Conservation (phyloP, 2,113 vertebrate genomes). For the Nycticryphes semicollaris region DNA sequence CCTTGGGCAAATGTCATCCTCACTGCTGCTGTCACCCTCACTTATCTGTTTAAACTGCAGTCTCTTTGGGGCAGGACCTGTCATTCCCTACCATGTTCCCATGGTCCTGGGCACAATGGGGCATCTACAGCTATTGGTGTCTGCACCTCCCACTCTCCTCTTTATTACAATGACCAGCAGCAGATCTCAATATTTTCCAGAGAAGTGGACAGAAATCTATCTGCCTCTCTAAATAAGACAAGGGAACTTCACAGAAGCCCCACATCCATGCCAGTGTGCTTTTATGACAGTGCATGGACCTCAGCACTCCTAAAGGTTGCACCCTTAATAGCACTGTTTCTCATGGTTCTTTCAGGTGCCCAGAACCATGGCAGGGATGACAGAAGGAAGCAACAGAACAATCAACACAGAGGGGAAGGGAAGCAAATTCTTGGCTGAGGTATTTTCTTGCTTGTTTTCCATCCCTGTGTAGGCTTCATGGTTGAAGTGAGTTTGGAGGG, state of each 20-base stretch:
- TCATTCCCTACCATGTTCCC: accelerated
- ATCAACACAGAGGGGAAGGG: not conserved
- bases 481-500: not conserved
- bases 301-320: not conserved
- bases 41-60: not conserved
- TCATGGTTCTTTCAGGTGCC: not conserved
- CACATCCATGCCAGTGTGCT: accelerated
- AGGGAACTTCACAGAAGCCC: not conserved
- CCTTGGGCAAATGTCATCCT: slow-evolving; percentile 11
- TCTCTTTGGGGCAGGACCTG: not conserved
- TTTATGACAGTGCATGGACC: not conserved
- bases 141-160: not conserved
- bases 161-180: not conserved
- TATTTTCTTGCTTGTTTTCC: not conserved
- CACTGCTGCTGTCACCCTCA: not conserved
- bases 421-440: not conserved
- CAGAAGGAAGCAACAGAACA: not conserved
- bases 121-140: not conserved
- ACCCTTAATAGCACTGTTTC: not conserved
- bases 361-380: accelerated
- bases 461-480: not conserved
- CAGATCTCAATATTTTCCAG: not conserved
- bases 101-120: not conserved
- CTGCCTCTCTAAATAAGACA: not conserved
- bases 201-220: not conserved